A percentile compares a stretch with the other conserved stretches of the same genome.
Conservation (phyloP, 2,888 invertebrate species). For the Luffia ferchaultella region DNA sequence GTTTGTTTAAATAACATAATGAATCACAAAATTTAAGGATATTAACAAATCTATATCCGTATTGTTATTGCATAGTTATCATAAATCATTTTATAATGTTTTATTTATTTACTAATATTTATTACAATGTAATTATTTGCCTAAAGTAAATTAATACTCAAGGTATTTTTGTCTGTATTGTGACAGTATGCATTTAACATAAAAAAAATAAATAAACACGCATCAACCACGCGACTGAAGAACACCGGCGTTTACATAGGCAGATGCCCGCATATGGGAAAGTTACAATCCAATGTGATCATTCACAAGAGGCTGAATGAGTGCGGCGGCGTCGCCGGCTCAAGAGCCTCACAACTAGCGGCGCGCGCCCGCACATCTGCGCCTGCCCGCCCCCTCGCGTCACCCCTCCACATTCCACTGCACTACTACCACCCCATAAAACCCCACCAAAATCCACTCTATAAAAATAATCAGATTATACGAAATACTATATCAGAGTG, state of each 20-base stretch:
- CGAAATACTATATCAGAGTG: slow-evolving; percentile 23
- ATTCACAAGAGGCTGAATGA: slow-evolving; percentile 61
- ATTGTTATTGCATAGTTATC: too few species aligned
- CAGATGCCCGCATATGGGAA: slow-evolving; percentile 53
- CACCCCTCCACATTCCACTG: slow-evolving; percentile 20
- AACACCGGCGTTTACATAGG: neutral
- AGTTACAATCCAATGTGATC: slow-evolving; percentile 51
- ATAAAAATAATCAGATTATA: neutral
- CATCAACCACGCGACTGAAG: neutral
- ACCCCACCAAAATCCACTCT: slow-evolving; percentile 17
- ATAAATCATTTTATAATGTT: too few species aligned
- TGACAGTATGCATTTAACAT: too few species aligned
- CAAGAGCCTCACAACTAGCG: slow-evolving; percentile 30
- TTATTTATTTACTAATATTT: too few species aligned
- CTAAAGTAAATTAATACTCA: too few species aligned
- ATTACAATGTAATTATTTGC: too few species aligned
- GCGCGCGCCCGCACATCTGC: slow-evolving; percentile 26
- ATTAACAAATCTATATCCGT: too few species aligned
- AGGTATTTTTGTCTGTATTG: too few species aligned
- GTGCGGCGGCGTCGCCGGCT: slow-evolving; percentile 35
- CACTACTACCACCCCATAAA: slow-evolving; percentile 34
- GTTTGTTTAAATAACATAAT: too few species aligned
- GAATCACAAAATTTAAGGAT: too few species aligned
- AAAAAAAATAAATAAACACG: too few species aligned
- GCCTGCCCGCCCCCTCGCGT: neutral